Conservation (phyloP, 2,113 vertebrate genomes). For the Centrocercus urophasianus region DNA sequence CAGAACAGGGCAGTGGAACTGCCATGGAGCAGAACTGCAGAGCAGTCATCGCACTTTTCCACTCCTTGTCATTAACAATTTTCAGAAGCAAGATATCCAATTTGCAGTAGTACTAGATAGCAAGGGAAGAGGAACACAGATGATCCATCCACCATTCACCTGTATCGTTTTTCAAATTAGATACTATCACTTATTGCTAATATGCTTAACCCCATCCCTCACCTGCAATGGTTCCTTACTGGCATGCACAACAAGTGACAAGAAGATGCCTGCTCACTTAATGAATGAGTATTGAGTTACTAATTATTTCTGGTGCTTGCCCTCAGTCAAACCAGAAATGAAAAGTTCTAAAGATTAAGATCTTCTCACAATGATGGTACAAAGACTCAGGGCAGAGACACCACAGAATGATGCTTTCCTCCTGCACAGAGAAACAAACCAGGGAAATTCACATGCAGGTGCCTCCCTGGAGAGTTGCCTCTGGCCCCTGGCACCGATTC, state of each 20-base stretch:
- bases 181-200: neutral
- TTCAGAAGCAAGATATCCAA: neutral
- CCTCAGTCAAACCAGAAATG: neutral
- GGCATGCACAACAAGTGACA: neutral
- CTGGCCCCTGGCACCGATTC: neutral
- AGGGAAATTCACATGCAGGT: neutral
- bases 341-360: neutral
- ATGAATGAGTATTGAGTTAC: neutral
- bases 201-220: neutral
- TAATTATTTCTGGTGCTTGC: neutral
- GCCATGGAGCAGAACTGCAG: neutral
- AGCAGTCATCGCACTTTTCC: neutral
- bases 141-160: neutral
- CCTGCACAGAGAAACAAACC: neutral
- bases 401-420: neutral
- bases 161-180: neutral
- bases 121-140: neutral
- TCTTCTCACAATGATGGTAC: neutral
- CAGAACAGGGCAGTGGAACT: too few species aligned
- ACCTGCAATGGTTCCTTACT: neutral
- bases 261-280: neutral
- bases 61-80: neutral
- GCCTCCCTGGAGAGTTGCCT: neutral
- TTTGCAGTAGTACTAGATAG: neutral
- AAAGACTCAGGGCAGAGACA: neutral